Evolutionary conservation across 2,797 vertebrate species (phyloP).

Genomic region (Gastrophryne carolinensis): DNA sequence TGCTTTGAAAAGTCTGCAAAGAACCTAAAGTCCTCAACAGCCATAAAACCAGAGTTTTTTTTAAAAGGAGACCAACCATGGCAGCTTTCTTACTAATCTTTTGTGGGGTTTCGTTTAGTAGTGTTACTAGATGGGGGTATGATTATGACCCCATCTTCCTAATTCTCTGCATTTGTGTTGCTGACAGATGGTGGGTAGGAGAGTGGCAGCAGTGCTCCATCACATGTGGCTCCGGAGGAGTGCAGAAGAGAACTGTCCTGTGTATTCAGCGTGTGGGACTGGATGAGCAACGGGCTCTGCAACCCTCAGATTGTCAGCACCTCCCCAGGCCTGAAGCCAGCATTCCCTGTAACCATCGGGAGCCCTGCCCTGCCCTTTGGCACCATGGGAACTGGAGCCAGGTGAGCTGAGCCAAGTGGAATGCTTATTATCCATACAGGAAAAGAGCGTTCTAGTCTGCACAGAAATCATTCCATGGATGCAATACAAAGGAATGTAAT

Average conservation of each 20-base stretch:
- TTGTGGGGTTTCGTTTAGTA: too few relatives aligned
- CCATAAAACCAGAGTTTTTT: too few relatives aligned
- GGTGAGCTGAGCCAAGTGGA: slow-evolving; percentile 66
- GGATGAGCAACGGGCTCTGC: slow-evolving; percentile 84
- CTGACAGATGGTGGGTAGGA: slow-evolving; percentile 87
- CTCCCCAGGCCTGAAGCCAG: slow-evolving; percentile 71
- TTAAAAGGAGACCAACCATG: too few relatives aligned
- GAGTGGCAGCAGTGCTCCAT: slow-evolving; percentile 88
- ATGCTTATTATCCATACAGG: too few relatives aligned
- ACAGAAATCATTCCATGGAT: too few relatives aligned
- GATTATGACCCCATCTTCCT: too few relatives aligned
- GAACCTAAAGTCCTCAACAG: too few relatives aligned
- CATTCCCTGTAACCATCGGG: slow-evolving; percentile 71
- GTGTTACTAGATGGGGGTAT: too few relatives aligned
- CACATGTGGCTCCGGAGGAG: slow-evolving; percentile 75
- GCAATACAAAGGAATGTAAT: too few relatives aligned
- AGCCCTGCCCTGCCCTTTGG: slow-evolving; percentile 85
- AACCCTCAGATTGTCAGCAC: slow-evolving; percentile 70
- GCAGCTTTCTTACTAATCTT: too few relatives aligned
- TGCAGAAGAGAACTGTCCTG: slow-evolving; percentile 78
- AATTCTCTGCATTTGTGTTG: not conserved
- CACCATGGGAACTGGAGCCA: slow-evolving; percentile 81
- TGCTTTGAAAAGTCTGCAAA: too few relatives aligned
- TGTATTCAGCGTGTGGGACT: slow-evolving; percentile 83
- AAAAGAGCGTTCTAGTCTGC: too few relatives aligned